Evolutionary conservation across 2,797 vertebrate species (phyloP).

Genomic region (Eulemur rubriventer): DNA sequence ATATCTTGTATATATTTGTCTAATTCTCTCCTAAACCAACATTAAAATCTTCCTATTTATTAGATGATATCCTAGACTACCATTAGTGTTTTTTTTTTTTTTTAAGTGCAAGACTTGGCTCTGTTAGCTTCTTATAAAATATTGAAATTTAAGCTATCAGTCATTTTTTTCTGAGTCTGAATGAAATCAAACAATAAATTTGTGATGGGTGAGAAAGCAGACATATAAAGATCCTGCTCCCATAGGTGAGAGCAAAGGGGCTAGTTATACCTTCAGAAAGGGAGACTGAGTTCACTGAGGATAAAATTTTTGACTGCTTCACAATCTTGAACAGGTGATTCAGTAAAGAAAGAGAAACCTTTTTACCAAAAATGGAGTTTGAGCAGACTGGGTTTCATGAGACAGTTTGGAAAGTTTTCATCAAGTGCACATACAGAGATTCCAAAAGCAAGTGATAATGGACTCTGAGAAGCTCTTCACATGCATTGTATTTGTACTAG

Average conservation of each 20-base stretch:
- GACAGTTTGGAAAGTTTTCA: slow-evolving; percentile 53
- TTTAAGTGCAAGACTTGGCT: background rate
- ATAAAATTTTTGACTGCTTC: background rate
- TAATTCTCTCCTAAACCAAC: background rate
- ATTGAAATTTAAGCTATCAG: background rate
- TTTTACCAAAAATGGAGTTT: background rate
- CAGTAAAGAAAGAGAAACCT: background rate
- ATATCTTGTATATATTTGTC: background rate
- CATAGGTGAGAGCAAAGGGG: background rate
- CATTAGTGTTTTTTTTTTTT: background rate
- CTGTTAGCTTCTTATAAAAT: background rate
- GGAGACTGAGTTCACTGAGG: background rate
- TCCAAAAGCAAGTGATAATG: background rate
- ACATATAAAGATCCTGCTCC: background rate
- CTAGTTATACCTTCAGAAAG: background rate
- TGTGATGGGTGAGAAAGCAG: background rate
- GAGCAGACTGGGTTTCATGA: background rate
- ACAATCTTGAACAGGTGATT: background rate
- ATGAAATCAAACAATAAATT: background rate
- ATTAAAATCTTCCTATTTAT: background rate
- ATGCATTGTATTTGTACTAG: slow-evolving; percentile 29
- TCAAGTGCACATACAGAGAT: background rate
- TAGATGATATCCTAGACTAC: background rate
- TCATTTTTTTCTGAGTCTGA: background rate
- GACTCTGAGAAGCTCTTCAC: slow-evolving; percentile 8